Conservation (phyloP, 2,888 invertebrate species). For the Nephrotoma appendiculata region DNA sequence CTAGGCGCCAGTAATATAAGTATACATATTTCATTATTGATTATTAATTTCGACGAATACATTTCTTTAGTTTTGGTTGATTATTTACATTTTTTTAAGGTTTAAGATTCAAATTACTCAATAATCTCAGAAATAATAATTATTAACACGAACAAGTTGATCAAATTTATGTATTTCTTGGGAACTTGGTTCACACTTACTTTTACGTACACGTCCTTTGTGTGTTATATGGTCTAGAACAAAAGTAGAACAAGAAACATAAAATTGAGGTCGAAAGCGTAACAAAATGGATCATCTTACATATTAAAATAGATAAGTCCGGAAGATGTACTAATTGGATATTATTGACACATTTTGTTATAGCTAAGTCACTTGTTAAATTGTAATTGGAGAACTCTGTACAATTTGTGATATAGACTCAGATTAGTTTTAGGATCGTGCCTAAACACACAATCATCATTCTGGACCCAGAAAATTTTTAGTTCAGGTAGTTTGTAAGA, state of each 20-base stretch:
- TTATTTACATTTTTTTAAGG: not conserved
- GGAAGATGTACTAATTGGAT: not conserved
- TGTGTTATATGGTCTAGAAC: no score
- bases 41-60: not conserved
- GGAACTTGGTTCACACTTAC: not conserved
- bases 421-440: no score
- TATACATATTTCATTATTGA: not conserved
- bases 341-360: not conserved
- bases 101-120: not conserved
- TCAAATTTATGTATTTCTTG: not conserved
- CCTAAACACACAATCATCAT: no score
- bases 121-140: not conserved
- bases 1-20: not conserved
- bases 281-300: not conserved
- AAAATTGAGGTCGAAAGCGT: not conserved
- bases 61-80: not conserved
- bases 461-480: no score
- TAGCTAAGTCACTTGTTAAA: not conserved
- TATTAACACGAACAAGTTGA: not conserved
- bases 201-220: not conserved
- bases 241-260: not conserved
- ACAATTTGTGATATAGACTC: no score
- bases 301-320: not conserved
- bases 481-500: no score
- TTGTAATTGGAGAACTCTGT: not conserved